These are phyloP conservation scores for Leucophenga maculata DNA, from an alignment of 2,888 invertebrate genomes.

Conservation along the genomic window DNA sequence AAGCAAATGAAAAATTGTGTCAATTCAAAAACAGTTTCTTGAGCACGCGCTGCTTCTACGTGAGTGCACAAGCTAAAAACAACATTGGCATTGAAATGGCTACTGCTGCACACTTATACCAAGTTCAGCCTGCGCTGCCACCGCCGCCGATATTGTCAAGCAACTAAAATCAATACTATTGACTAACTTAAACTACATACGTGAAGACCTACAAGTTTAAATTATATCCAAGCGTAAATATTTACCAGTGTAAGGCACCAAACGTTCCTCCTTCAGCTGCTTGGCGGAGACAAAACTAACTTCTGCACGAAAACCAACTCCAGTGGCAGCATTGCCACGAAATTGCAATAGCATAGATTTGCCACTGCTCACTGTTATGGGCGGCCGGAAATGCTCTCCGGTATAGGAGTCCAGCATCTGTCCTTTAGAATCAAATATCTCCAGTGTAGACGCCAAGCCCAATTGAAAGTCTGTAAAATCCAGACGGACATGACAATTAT, in stretches of 20 bases:
- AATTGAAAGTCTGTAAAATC: constrained; percentile 81
- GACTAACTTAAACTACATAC: constrained; percentile 29
- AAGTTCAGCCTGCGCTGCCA: too few species aligned
- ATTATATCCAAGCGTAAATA: constrained; percentile 5
- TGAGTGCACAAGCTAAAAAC: constrained; percentile 10
- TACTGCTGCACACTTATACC: constrained; percentile 20
- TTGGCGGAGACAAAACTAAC: constrained; percentile 72
- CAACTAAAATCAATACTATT: constrained; percentile 51
- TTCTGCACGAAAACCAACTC: constrained; percentile 78
- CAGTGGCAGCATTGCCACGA: constrained; percentile 80
- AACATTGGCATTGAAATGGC: constrained; percentile 56
- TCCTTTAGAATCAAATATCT: constrained; percentile 81
- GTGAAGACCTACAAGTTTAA: constrained; percentile 54
- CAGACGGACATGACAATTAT: constrained; percentile 76
- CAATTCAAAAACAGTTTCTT: background rate
- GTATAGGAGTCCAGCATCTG: constrained; percentile 78
- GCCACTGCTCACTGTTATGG: constrained; percentile 78
- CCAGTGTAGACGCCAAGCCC: constrained; percentile 78
- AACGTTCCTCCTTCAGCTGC: constrained; percentile 67
- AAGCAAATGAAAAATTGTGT: background rate
- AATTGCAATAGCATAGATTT: constrained; percentile 78
- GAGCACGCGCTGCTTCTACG: background rate
- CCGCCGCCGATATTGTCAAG: too few species aligned
- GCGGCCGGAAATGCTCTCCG: constrained; percentile 80
- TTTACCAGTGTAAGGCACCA: constrained; percentile 70